Conservation (phyloP, 2,797 vertebrate genomes). For the Acanthurus leucopareius region DNA sequence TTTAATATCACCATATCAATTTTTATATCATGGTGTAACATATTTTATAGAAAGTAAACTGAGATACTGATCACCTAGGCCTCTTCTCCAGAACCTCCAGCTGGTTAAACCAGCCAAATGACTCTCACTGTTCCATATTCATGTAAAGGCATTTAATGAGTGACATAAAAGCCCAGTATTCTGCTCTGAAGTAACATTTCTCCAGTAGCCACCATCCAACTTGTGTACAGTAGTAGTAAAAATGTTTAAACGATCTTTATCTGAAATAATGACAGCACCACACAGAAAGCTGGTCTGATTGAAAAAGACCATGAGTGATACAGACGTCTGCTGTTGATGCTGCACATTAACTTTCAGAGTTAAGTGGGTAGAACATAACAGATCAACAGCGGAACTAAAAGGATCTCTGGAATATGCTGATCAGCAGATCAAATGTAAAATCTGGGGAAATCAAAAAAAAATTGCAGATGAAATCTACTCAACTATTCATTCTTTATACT, state of each 20-base stretch:
- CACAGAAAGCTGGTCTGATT: constrained; percentile 36
- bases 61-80: not conserved
- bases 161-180: not conserved
- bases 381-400: not conserved
- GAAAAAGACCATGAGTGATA: constrained; percentile 25
- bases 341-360: not conserved
- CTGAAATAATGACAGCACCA: constrained; percentile 33
- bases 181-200: not conserved
- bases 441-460: not conserved
- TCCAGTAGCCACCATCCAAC: not conserved
- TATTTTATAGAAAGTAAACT: constrained; percentile 3
- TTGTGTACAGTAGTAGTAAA: constrained; percentile 4
- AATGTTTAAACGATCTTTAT: constrained; percentile 3
- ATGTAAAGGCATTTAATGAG: not conserved
- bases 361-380: not conserved
- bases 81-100: not conserved
- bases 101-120: not conserved
- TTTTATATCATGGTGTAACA: not conserved
- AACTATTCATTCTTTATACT: not conserved
- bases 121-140: constrained; percentile 4
- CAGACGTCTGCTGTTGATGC: constrained; percentile 49
- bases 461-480: not conserved
- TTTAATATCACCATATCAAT: no score
- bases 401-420: constrained; percentile 11
- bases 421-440: constrained; percentile 29